phyloP scores from a whole-genome alignment of 2,113 vertebrate genomes.

The Rhadina sibilatrix region DNA sequence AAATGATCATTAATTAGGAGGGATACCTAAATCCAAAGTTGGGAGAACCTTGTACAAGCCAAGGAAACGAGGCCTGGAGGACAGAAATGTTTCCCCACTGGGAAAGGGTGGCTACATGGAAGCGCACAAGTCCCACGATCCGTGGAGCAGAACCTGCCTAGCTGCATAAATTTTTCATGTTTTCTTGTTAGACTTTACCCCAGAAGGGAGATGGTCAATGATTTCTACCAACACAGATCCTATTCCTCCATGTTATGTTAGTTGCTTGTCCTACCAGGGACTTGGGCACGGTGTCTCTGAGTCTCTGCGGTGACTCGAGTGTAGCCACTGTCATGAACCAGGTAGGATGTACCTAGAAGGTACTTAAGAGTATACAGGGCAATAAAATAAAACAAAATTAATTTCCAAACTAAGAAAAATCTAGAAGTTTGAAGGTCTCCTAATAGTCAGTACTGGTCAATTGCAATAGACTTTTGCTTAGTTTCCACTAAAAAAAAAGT shows the following conservation, averaged over 20 bases:
- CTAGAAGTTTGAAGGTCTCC: background rate
- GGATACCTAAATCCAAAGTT: constrained; percentile 78
- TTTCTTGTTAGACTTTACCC: background rate
- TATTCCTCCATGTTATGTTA: background rate
- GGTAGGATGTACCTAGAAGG: background rate
- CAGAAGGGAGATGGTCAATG: background rate
- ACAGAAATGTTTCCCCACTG: background rate
- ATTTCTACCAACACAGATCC: background rate
- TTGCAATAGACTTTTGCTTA: background rate
- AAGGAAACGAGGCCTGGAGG: constrained; percentile 58
- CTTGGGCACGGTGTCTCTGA: background rate
- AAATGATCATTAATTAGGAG: constrained; percentile 86
- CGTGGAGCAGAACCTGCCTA: background rate
- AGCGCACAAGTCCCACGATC: fast-evolving
- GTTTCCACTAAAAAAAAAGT: background rate
- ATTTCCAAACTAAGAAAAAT: background rate
- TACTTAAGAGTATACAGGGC: background rate
- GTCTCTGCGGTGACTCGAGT: background rate
- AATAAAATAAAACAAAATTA: background rate
- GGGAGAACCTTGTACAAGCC: constrained; percentile 62
- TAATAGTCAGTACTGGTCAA: background rate
- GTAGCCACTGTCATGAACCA: background rate
- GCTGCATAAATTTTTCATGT: background rate
- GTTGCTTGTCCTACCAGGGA: background rate
- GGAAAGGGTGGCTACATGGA: background rate